Base-by-base conservation (phyloP, 1,140 invertebrate species). In the Saccostrea echinata region DNA sequence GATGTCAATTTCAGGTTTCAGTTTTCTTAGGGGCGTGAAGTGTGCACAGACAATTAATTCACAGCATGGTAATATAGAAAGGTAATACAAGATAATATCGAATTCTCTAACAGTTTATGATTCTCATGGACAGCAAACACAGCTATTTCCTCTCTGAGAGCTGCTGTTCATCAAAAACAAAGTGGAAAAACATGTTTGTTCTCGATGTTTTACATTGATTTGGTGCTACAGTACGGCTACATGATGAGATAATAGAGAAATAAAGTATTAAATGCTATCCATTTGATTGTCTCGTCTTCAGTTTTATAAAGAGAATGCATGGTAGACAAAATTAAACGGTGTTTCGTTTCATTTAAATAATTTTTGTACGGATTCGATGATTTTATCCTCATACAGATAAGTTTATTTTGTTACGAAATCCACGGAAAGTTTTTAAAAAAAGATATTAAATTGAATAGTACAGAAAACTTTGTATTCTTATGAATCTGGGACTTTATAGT, bases 41-140 rank as follows among this genome's bases (percentile, higher is more conserved):
- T 76, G 68, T 76, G 68, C 68, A 30, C 16, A 30, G 68, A 27
- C 68, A 76, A 76, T 76, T 76, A 76, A 76, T 76, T 76, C 68
- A 76, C 68, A 76, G 68, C 68, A 76, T 18, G 68, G 68, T 76
- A 76, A 76, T 76, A 76, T 33, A 76, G 27, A 24, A 21, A 27
- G 68, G 12, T 76, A 76, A 76, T 33, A 33, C 27, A 27, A 30
- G 68, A 76, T 30, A 13, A 64, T 64, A 64, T 64, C 57, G 68
- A 76, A 30, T 76, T 18, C 68, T 71, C 8, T 24, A 76, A 76
- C 68, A 30, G 68, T 30, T 76, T 76, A 76, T 76, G 68, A 76
- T 76, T 76, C 24, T 76, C 68, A 33, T 76, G 68, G 68, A 27
- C 68, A 30, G 68, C 68, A 33, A 76, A 76, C 68, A 76, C 68